Evolutionary conservation across 1,140 invertebrate genomes (phyloP), one percentile per base, ranked within the genome.

Genomic region (Orussus abietinus): DNA sequence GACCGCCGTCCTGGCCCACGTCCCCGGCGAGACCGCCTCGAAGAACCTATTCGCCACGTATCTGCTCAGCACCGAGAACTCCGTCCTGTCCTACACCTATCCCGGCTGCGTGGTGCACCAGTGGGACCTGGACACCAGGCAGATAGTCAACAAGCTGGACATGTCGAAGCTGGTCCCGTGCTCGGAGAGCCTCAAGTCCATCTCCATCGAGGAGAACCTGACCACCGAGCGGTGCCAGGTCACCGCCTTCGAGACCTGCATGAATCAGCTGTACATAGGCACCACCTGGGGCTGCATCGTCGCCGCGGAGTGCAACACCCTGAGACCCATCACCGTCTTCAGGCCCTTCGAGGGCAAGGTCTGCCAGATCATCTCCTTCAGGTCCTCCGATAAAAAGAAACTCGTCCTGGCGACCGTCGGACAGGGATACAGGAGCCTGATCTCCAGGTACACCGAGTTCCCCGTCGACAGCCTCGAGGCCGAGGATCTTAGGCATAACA

Each of bases 241-340:
- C 12, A 91, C 89, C 7, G 84, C 86, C 21, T 64, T 94, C 41
- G 82, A 85, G 39, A 74, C 82, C 12, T 72, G 84, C 47, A 77
- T 80, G 31, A 79, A 79, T 38, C 80, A 85, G 43, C 68, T 94
- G 5, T 93, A 92, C 60, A 85, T 92, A 37, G 92, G 92, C 22
- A 95, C 92, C 2, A 89, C 86, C 1, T 92, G 90, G 87, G 92
- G 92, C 5, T 93, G 91, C 60, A 75, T 96, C 20, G 86, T 95
- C 12, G 85, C 95, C 1, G 89, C 88, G 2, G 89, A 92, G 64
- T 79, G 83, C 21, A 76, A 78, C 29, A 82, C 86, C 3, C 73
- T 96, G 39, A 74, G 87, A 13, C 92, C 92, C 0, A 83, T 94
- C 19, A 92, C 90, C 1, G 87, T 94, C 10, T 95, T 94, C 66